Percentiles rank a stretch among this genome's conserved stretches.
Evolutionary conservation across 2,113 vertebrate genomes (phyloP).

Genomic region (Ceyx melanurus): DNA sequence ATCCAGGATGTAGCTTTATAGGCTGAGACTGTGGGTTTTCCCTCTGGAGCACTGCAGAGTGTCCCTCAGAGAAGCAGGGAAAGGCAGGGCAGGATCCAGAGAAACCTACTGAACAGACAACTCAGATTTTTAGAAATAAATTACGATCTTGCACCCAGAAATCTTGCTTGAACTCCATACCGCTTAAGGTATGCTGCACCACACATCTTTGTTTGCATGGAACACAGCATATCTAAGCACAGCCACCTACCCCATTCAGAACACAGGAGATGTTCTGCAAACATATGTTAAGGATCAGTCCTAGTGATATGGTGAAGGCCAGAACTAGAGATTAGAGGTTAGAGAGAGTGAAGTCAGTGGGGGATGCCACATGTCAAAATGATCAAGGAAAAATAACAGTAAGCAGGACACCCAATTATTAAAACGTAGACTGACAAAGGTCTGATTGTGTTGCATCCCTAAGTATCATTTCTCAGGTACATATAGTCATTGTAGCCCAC

Average conservation of each 20-base stretch:
- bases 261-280: rapidly evolving
- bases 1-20: not conserved
- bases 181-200: not conserved
- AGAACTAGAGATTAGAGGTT: not conserved
- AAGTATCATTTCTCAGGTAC: not conserved
- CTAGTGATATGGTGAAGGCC: not conserved
- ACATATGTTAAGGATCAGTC: not conserved
- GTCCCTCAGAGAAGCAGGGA: not conserved
- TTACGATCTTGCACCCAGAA: not conserved
- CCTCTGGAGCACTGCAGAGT: not conserved
- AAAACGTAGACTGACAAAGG: not conserved
- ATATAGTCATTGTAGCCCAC: not conserved
- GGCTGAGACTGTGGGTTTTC: not conserved
- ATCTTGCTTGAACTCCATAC: not conserved
- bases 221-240: not conserved
- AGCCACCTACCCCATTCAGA: not conserved
- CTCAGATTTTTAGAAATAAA: not conserved
- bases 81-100: not conserved
- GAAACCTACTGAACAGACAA: not conserved
- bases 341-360: not conserved
- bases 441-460: not conserved
- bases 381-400: not conserved
- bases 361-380: not conserved
- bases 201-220: not conserved
- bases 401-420: not conserved